Base-by-base conservation (phyloP, 2,113 vertebrate genomes). In the Hippocampus abdominalis region DNA sequence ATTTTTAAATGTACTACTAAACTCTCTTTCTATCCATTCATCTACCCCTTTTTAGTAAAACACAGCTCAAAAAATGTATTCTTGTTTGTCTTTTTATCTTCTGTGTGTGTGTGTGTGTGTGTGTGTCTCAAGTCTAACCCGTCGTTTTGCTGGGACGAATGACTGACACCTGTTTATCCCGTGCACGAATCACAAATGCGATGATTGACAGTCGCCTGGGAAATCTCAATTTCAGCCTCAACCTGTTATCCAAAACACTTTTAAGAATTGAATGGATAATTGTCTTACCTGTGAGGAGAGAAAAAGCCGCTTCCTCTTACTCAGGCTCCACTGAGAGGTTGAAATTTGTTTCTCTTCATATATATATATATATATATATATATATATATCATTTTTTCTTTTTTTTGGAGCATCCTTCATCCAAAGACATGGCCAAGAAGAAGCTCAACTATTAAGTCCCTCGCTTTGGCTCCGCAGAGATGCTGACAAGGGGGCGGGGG, bases 401-500 rank as follows among this genome's bases (percentile, higher is more conserved):
- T 64, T 44, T 44, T 44, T 8, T 20, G 1, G 4, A 12, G 36
- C 62, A n/a, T 65, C 42, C 64, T 8, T 27, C 12, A 15, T 27
- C 54, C 54, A 60, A 60, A 60, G 25, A 59, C 56, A 15, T 16
- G 25, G 25, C 23, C 23, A 21, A 56, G 53, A 56, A 56, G 54
- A 60, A 18, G 57, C 16, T 18, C 27, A 60, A 32, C 57, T 60
- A 29, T 18, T 18, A 60, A 59, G 57, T 59, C 57, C 27, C 13
- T 60, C 57, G 16, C 57, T 32, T 27, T 29, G 27, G 27, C 27
- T 60, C 57, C 57, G 57, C 27, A 60, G 57, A 60, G 27, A 60
- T 60, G 57, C 27, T 29, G 57, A 18, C 16, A 16, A 18, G 29
- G 25, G 15, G 82, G 81, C 79, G 49, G 81, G 72, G 83, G 5